phyloP scores from a whole-genome alignment of 2,888 invertebrate species.

The Chrysotoxum bicinctum region DNA sequence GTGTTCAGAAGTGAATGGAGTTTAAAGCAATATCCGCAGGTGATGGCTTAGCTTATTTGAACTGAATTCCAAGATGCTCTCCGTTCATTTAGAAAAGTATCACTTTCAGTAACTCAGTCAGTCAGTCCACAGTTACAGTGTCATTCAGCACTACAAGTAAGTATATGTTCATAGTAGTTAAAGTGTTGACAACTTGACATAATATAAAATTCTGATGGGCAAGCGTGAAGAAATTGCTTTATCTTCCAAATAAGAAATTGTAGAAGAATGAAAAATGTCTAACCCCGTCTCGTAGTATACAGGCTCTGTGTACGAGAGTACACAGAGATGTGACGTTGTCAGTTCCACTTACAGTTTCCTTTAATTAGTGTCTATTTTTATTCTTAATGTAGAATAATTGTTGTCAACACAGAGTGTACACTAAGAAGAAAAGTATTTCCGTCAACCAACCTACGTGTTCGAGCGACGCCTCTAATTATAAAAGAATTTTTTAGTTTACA shows the following conservation, averaged over 20 bases:
- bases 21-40: conserved; percentile 54
- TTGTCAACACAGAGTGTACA: conserved; percentile 45
- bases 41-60: conserved; percentile 20
- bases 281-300: conserved; percentile 32
- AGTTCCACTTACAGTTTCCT: conserved; percentile 67
- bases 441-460: conserved; percentile 41
- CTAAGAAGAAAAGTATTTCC: conserved; percentile 66
- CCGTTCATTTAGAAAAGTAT: conserved; percentile 32
- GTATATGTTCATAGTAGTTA: conserved; percentile 35
- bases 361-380: conserved; percentile 71
- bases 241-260: conserved; percentile 4
- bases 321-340: conserved; percentile 48
- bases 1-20: conserved; percentile 14
- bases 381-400: conserved; percentile 51
- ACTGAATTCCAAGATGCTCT: conserved; percentile 32
- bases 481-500: background rate
- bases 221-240: background rate
- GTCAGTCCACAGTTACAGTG: conserved; percentile 40
- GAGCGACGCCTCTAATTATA: conserved; percentile 45
- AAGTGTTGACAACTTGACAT: conserved; percentile 64
- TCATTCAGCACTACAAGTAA: conserved; percentile 26
- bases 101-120: conserved; percentile 65
- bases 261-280: conserved; percentile 30
- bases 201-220: conserved; percentile 27
- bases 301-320: background rate